phyloP scores from a whole-genome alignment of 2,888 invertebrate species.

The Drosophila pullipes region DNA sequence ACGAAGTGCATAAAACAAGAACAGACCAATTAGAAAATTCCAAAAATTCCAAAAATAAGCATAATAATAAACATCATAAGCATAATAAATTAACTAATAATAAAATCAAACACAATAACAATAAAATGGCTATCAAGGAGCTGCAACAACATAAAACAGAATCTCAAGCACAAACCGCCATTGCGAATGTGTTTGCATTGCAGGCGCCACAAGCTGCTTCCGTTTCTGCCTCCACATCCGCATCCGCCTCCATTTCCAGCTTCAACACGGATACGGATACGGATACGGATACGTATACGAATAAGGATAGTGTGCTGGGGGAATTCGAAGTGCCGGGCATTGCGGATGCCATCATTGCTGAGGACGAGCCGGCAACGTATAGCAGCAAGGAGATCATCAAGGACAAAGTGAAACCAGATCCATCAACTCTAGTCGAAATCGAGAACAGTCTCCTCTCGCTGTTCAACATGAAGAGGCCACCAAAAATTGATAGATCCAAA shows the following conservation, averaged over 20 bases:
- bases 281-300: constrained; percentile 10
- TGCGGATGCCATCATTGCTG: constrained; percentile 62
- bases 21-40: constrained; percentile 82
- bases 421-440: constrained; percentile 86
- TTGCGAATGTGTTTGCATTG: constrained; percentile 52
- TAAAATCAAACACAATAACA: constrained; percentile 48
- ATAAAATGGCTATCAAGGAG: constrained; percentile 70
- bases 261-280: neutral
- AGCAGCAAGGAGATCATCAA: constrained; percentile 82
- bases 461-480: constrained; percentile 85
- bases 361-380: constrained; percentile 77
- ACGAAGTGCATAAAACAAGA: constrained; percentile 78
- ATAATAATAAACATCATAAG: constrained; percentile 52
- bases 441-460: constrained; percentile 85
- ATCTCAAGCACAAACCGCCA: constrained; percentile 49
- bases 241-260: neutral
- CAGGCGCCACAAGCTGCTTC: constrained; percentile 13
- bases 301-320: constrained; percentile 60
- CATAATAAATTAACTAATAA: constrained; percentile 52
- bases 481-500: constrained; percentile 85
- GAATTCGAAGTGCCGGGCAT: constrained; percentile 63
- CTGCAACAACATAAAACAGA: constrained; percentile 39
- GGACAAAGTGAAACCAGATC: constrained; percentile 84
- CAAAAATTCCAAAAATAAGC: constrained; percentile 71
- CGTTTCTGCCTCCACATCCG: constrained; percentile 3